Percentiles rank a stretch among this genome's conserved stretches.
Conservation (phyloP, 1,140 invertebrate genomes). For the Andricus grossulariae region DNA sequence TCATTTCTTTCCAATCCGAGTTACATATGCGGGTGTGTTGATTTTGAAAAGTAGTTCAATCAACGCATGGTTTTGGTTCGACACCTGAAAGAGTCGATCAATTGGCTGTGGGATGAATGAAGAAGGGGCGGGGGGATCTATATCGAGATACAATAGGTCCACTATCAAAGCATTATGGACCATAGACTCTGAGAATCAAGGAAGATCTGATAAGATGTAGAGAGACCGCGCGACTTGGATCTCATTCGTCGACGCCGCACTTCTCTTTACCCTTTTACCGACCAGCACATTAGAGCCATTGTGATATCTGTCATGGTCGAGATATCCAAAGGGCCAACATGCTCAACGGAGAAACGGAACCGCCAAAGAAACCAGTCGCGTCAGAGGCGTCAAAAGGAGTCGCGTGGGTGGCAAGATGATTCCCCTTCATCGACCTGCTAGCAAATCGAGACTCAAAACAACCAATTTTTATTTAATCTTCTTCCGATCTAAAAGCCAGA, state of each 20-base stretch:
- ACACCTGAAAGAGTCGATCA: background rate
- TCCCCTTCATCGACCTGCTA: background rate
- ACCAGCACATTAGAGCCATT: constrained; percentile 67
- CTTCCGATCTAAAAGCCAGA: too few species aligned
- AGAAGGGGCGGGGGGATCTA: constrained; percentile 21
- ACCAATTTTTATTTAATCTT: too few species aligned
- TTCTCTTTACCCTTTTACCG: constrained; percentile 65
- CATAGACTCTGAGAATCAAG: constrained; percentile 35
- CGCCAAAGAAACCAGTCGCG: constrained; percentile 63
- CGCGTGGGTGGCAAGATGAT: constrained; percentile 62
- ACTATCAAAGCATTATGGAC: constrained; percentile 60
- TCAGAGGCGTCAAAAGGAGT: constrained; percentile 65
- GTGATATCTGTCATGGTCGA: constrained; percentile 66
- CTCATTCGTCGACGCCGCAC: constrained; percentile 59
- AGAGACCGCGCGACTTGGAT: constrained; percentile 40
- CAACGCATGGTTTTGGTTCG: background rate
- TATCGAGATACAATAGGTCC: constrained; percentile 58
- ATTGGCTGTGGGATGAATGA: constrained; percentile 29
- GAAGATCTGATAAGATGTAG: constrained; percentile 65
- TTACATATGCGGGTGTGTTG: too few species aligned
- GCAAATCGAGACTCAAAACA: too few species aligned
- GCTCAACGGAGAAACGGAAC: constrained; percentile 37
- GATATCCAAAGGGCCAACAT: constrained; percentile 66
- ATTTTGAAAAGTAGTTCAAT: background rate
- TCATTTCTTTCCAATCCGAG: too few species aligned